Evolutionary conservation across 2,888 invertebrate genomes (phyloP).

Genomic region (Zhuqinia jingwanae): DNA sequence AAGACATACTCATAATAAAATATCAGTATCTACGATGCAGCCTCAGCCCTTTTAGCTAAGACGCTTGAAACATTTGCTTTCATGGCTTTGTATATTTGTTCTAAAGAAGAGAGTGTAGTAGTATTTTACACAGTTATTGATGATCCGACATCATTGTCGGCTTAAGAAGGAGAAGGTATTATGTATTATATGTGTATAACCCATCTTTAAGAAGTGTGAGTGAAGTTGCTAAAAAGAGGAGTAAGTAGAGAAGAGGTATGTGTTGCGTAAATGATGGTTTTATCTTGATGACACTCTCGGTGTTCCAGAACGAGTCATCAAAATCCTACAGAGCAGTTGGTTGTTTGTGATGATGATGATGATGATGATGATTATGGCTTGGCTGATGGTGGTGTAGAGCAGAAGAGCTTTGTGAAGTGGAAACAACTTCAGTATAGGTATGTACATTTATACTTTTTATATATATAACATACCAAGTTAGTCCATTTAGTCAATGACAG

Average conservation of each 20-base stretch:
- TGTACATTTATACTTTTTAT: too few relatives aligned
- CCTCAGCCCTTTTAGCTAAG: background rate
- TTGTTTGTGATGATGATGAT: too few relatives aligned
- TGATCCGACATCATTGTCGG: conserved; percentile 57
- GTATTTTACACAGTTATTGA: conserved; percentile 13
- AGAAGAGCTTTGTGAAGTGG: too few relatives aligned
- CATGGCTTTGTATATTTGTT: conserved; percentile 42
- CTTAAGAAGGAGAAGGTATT: conserved; percentile 33
- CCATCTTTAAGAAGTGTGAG: background rate
- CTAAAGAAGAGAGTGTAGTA: conserved; percentile 3
- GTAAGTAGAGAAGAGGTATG: background rate
- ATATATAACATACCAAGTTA: too few relatives aligned
- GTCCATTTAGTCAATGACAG: too few relatives aligned
- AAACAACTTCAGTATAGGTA: too few relatives aligned
- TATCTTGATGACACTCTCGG: conserved; percentile 38
- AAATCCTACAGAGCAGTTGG: too few relatives aligned
- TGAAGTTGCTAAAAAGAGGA: background rate
- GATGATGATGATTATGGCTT: too few relatives aligned
- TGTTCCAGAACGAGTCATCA: conserved; percentile 7
- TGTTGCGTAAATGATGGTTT: conserved; percentile 20
- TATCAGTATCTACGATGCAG: background rate
- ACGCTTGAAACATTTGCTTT: conserved; percentile 19
- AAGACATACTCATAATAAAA: background rate
- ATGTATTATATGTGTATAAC: too few relatives aligned
- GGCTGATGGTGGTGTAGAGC: too few relatives aligned